Conservation (phyloP, 2,113 vertebrate species). For the Cygnus buccinator region DNA sequence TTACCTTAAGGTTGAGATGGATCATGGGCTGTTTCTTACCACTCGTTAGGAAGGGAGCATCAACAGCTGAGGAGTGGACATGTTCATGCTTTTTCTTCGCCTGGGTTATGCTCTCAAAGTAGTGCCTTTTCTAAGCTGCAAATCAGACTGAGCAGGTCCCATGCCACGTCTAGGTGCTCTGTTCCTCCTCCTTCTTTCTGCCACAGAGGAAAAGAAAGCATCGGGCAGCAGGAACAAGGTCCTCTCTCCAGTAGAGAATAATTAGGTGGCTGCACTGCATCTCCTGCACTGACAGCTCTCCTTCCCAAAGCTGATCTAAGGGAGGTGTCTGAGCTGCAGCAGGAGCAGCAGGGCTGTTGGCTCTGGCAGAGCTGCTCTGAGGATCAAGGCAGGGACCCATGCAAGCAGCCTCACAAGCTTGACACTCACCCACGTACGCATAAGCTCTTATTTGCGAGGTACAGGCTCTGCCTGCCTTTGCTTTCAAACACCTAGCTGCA, state of each 20-base stretch:
- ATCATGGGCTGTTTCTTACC: neutral
- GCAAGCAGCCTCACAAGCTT: neutral
- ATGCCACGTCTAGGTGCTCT: neutral
- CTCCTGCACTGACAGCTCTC: neutral
- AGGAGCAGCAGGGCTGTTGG: neutral
- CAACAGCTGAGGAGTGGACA: neutral
- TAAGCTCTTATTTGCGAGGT: neutral
- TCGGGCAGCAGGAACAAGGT: neutral
- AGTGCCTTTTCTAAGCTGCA: neutral
- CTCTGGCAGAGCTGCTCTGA: neutral
- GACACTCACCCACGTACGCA: fast-evolving
- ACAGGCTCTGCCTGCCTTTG: neutral
- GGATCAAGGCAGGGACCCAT: neutral
- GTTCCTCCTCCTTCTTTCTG: neutral
- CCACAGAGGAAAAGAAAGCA: neutral
- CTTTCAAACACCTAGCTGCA: neutral
- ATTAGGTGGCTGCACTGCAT: neutral
- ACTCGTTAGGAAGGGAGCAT: fast-evolving
- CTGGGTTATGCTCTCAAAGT: neutral
- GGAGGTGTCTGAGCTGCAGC: neutral
- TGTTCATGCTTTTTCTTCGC: neutral
- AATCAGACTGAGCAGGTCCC: neutral
- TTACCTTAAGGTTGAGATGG: neutral
- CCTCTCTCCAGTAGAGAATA: neutral
- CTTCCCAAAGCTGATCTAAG: neutral